A percentile compares a stretch with the other conserved stretches of the same genome.
Conservation (phyloP, 2,113 vertebrate genomes). For the Carassius carassius region DNA sequence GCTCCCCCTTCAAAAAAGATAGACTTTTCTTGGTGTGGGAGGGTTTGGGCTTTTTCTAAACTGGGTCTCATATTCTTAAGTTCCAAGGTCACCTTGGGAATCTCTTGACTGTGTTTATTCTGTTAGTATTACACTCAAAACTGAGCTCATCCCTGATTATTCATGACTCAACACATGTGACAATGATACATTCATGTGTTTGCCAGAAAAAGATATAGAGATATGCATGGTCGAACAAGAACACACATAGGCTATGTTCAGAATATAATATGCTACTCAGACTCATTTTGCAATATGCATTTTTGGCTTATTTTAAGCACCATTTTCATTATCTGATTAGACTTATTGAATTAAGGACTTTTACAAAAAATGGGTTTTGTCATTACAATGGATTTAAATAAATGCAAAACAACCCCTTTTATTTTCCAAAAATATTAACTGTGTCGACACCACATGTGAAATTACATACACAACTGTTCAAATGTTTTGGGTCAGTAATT, state of each 20-base stretch:
- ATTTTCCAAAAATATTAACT: background rate
- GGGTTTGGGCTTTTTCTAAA: conserved; percentile 17
- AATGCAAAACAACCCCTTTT: background rate
- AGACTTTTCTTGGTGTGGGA: conserved; percentile 10
- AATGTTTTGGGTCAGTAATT: background rate
- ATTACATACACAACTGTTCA: background rate
- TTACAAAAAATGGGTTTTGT: background rate
- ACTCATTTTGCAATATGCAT: background rate
- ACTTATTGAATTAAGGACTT: background rate
- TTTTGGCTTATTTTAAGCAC: background rate
- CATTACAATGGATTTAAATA: background rate
- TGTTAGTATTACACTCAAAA: conserved; percentile 50
- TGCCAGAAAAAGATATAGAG: background rate
- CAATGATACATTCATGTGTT: background rate
- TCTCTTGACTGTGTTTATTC: conserved; percentile 21
- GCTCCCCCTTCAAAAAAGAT: background rate
- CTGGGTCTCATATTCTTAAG: conserved; percentile 8
- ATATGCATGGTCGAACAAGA: background rate
- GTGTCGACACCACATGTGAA: background rate
- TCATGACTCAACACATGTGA: background rate
- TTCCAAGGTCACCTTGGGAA: conserved; percentile 31
- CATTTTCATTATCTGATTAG: background rate
- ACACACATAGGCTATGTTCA: background rate
- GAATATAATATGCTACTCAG: background rate
- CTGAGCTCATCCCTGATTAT: conserved; percentile 65